Conservation (phyloP, 2,113 vertebrate genomes). For the Pseudolaguvia tuberculata region DNA sequence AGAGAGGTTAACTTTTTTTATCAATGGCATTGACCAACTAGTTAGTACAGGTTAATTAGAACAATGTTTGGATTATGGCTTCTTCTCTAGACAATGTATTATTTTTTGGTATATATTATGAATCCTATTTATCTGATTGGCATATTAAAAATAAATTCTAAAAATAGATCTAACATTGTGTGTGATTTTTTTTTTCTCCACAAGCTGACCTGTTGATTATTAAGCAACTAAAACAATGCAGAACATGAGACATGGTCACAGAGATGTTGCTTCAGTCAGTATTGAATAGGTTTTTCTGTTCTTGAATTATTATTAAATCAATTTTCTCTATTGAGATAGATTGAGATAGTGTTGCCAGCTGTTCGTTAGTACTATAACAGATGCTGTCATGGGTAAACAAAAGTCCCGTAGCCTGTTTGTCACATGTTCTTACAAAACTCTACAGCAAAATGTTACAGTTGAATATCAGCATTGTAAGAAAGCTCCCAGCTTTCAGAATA, state of each 20-base stretch:
- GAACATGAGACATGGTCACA: not conserved
- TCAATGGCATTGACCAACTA: not conserved
- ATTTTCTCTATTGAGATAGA: not conserved
- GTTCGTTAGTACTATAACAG: conserved; percentile 25
- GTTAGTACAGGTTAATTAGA: conserved; percentile 9
- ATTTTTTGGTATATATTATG: not conserved
- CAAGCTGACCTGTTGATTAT: not conserved
- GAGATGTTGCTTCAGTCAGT: not conserved
- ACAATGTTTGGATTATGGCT: not conserved
- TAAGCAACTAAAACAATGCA: not conserved
- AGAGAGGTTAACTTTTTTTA: not conserved
- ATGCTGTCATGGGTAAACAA: conserved; percentile 23
- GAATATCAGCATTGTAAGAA: not conserved
- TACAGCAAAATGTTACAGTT: not conserved
- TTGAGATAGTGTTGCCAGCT: conserved; percentile 22
- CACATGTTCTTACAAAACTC: conserved; percentile 9
- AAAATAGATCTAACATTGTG: not conserved
- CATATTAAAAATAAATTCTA: not conserved
- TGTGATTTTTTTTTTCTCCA: conserved; percentile 4
- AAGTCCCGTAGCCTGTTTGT: conserved; percentile 14
- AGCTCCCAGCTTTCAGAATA: not conserved
- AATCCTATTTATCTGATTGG: not conserved
- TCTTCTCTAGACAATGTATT: not conserved
- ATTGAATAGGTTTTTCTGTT: not conserved
- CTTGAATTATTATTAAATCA: not conserved